Evolutionary conservation across 2,888 invertebrate species (phyloP).

Genomic region (Harpagoxenus sublaevis): DNA sequence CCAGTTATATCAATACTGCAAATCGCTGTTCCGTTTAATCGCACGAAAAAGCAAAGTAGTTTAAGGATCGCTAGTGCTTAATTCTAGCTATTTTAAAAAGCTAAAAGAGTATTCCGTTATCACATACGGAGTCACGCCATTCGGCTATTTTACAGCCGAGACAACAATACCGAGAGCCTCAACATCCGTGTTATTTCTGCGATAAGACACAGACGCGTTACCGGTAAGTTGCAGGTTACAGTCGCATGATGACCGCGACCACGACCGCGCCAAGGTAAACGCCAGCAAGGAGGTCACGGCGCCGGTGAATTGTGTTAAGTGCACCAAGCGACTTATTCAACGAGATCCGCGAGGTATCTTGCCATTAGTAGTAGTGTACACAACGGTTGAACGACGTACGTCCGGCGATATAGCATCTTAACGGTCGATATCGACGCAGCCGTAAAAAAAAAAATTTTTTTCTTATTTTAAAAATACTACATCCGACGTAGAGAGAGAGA

Average conservation of each 20-base stretch:
- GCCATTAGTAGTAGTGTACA: slow-evolving; percentile 24
- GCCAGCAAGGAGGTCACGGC: slow-evolving; percentile 60
- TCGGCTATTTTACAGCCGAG: not conserved
- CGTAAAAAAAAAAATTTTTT: not conserved
- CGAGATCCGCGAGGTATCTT: slow-evolving; percentile 30
- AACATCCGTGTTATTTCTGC: not conserved
- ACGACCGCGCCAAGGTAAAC: slow-evolving; percentile 64
- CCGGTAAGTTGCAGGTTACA: slow-evolving; percentile 25
- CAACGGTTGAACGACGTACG: slow-evolving; percentile 54
- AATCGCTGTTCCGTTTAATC: not conserved
- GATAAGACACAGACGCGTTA: not conserved
- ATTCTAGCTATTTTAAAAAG: not conserved
- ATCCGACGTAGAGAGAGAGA: not conserved
- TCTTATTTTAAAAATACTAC: not conserved
- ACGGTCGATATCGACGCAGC: slow-evolving; percentile 24
- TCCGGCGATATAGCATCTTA: slow-evolving; percentile 41
- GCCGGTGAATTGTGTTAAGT: slow-evolving; percentile 76
- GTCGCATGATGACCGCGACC: slow-evolving; percentile 61
- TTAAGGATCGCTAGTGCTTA: not conserved
- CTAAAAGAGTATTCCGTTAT: not conserved
- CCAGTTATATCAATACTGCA: not conserved
- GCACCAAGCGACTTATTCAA: slow-evolving; percentile 54
- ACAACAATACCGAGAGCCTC: not conserved
- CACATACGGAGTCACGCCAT: not conserved
- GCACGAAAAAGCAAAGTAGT: not conserved